Base-by-base conservation (phyloP, 2,797 vertebrate species). In the Amphiprion clarkii region DNA sequence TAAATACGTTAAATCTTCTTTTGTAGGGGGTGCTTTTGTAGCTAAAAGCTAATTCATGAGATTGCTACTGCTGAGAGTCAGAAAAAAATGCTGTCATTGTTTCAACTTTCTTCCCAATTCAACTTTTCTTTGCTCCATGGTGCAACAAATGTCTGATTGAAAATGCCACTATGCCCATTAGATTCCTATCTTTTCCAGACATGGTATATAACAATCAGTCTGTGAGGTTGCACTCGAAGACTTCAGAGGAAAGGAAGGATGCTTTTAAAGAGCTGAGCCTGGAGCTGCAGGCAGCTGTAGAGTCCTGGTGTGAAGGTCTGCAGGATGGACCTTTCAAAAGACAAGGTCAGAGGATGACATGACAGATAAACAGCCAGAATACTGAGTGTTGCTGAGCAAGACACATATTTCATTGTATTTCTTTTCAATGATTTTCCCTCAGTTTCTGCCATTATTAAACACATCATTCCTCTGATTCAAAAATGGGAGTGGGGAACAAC, bases 401-500 rank as follows among this genome's bases (percentile, higher is more conserved):
- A 54, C 1, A 54, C 6, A 1, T 0, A 3, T 54, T 63, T 42
- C 1, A 57, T 17, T 70, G 1, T 52, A 1, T 61, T 68, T 16
- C 8, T 52, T 51, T 67, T 10, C 12, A 12, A 16, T 72, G 44
- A 68, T 3, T 67, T 72, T 31, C 36, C 55, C 1, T 0, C 44
- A 92, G 92, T 83, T 21, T 48, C 56, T 71, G 1, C 79, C 42
- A 46, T 92, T 5, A 59, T n/a, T 0, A 52, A 52, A 1, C 11
- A 76, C 5, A 2, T 89, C 27, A 14, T 93, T 17, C 88, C 91
- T 19, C 51, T 90, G 36, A n/a, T 92, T 2, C 0, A 79, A 10
- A 82, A 80, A 27, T 93, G 92, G 92, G 83, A 92, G 39, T 93
- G 92, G 92, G 92, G 92, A 66, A 89, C 89, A 3, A 89, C 74